Percentiles rank a stretch among this genome's conserved stretches.
These are phyloP conservation scores for Urocynchramus pylzowi DNA, from an alignment of 2,113 vertebrate genomes.

Conservation along the genomic window DNA sequence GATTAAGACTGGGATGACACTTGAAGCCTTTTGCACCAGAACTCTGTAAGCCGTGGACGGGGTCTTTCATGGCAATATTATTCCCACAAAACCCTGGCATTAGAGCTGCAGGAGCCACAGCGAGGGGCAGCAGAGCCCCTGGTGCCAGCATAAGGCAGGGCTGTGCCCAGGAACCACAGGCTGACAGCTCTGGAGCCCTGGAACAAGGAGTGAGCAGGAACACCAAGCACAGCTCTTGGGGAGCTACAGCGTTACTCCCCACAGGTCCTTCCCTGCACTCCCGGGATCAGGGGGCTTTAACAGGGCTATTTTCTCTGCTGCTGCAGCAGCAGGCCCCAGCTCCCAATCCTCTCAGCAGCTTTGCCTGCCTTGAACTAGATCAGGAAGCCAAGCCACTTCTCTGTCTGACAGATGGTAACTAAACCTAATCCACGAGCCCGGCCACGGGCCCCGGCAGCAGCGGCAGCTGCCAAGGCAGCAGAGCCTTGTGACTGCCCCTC, in stretches of 20 bases:
- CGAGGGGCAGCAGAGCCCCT: not conserved
- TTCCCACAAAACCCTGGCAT: not conserved
- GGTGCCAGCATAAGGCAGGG: not conserved
- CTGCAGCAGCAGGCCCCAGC: not conserved
- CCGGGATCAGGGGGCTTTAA: not conserved
- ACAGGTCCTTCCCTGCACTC: accelerated
- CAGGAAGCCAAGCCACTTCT: not conserved
- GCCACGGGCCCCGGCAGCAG: not conserved
- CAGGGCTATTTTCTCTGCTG: not conserved
- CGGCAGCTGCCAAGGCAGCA: not conserved
- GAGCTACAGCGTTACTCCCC: accelerated
- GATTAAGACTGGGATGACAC: not conserved
- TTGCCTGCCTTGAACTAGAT: constrained; percentile 13
- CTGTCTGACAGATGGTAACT: constrained; percentile 2
- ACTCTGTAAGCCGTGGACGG: accelerated
- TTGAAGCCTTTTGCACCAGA: not conserved
- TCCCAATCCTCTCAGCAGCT: not conserved
- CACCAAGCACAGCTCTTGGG: accelerated
- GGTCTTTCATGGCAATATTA: accelerated
- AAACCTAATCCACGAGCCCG: not conserved
- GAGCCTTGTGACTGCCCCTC: not conserved
- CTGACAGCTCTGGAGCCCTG: accelerated
- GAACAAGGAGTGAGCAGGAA: not conserved
- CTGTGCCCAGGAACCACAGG: not conserved
- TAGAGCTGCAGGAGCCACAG: not conserved